Evolutionary conservation across 2,888 invertebrate genomes (phyloP).

Genomic region (Tachina lurida): DNA sequence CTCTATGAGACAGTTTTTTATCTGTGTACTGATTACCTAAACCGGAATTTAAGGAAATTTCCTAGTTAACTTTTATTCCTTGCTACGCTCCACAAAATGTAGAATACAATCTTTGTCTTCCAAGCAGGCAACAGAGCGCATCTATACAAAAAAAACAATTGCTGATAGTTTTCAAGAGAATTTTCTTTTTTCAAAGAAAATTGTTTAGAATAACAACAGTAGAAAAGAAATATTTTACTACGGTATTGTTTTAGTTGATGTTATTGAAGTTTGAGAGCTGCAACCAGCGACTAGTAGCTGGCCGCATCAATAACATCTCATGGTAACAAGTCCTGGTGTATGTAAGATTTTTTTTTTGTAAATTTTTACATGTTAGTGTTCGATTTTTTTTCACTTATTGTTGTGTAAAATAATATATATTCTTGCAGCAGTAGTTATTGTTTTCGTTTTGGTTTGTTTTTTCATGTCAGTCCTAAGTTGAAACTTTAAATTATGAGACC

Average conservation of each 20-base stretch:
- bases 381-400: slow-evolving; percentile 33
- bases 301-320: slow-evolving; percentile 51
- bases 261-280: slow-evolving; percentile 12
- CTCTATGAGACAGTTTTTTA: too few species aligned
- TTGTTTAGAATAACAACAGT: slow-evolving; percentile 50
- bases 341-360: slow-evolving; percentile 59
- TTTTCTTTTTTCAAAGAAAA: slow-evolving; percentile 41
- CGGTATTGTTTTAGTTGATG: slow-evolving; percentile 41
- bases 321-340: slow-evolving; percentile 52
- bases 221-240: slow-evolving; percentile 48
- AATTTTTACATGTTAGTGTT: slow-evolving; percentile 37
- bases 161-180: slow-evolving; percentile 61
- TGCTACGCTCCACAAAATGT: neutral
- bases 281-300: slow-evolving; percentile 55
- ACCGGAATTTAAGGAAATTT: too few species aligned
- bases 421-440: slow-evolving; percentile 25
- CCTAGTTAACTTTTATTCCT: too few species aligned
- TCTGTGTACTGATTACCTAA: too few species aligned
- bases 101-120: slow-evolving; percentile 13
- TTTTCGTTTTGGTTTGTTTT: slow-evolving; percentile 53
- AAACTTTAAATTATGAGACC: slow-evolving; percentile 77
- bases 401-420: slow-evolving; percentile 24
- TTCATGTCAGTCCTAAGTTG: slow-evolving; percentile 59
- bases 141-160: slow-evolving; percentile 24
- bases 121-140: neutral